Evolutionary conservation across 2,888 invertebrate species (phyloP), one percentile per base, ranked within the genome.

Genomic region (Drosophila paramelanica): DNA sequence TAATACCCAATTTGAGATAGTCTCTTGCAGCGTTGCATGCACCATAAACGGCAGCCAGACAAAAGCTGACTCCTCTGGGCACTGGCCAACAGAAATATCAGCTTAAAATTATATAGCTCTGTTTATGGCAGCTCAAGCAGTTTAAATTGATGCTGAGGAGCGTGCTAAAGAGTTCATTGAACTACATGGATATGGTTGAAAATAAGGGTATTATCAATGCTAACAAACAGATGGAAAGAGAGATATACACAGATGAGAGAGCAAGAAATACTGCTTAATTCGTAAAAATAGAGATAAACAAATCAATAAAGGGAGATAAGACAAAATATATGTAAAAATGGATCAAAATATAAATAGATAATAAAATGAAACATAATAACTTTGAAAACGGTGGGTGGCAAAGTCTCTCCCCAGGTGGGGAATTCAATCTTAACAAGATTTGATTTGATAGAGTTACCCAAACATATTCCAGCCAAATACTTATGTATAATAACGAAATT

Each of bases 51-150:
- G 60, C 45, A 52, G 23, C 43, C 4, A 33, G 59, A 47, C 70
- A 65, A 58, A 73, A 59, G 79, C 66, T 70, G 36, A 49, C 49
- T 49, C 77, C 56, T 57, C 43, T 46, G 42, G 10, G n/a, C 57
- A 45, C 45, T 27, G 17, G 36, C 36, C 36, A 36, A 13, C 36
- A 36, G 5, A 36, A 13, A 13, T 36, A 36, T 13, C 36, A 36
- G 36, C 36, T 31, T 10, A 3, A 31, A 31, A 0, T 2, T 0
- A 10, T 2, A 31, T 31, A 27, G 6, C 27, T 27, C 27, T 27
- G 27, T 7, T 27, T 10, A 31, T 31, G 31, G 31, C 31, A 31
- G 31, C 10, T 31, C 8, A 31, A 31, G 0, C 8, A 1, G 8
- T 31, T 31, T 10, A 8, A 31, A 31, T 10, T 31, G 8, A 31